phyloP scores from a whole-genome alignment of 2,888 invertebrate species.

The Synergus japonicus region DNA sequence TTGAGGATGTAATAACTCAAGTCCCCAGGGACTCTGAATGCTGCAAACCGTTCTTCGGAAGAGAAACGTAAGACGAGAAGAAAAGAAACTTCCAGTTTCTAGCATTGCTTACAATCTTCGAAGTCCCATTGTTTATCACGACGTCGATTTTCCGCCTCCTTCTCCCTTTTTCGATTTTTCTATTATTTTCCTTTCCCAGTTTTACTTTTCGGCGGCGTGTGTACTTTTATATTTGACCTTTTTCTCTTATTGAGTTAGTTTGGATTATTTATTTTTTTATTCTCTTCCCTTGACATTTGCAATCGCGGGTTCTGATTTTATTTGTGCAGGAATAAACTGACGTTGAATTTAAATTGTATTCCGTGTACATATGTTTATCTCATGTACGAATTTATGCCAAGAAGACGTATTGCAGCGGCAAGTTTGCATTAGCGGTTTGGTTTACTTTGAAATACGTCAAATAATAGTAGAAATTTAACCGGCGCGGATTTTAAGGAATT shows the following conservation, averaged over 20 bases:
- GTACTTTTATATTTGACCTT: neutral
- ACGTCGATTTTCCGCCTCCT: conserved; percentile 27
- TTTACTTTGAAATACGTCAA: too few species aligned
- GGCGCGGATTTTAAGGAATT: too few species aligned
- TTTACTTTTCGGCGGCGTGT: neutral
- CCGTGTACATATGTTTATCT: neutral
- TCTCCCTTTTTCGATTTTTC: neutral
- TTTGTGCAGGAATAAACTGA: neutral
- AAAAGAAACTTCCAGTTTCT: conserved; percentile 9
- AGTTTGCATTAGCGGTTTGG: neutral
- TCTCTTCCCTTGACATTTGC: neutral
- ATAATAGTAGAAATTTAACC: too few species aligned
- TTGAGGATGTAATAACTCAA: conserved; percentile 38
- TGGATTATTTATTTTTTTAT: neutral
- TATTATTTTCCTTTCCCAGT: neutral
- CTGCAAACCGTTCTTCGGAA: neutral
- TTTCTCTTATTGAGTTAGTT: neutral
- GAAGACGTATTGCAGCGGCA: neutral
- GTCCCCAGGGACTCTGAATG: conserved; percentile 18
- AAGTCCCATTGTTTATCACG: conserved; percentile 22
- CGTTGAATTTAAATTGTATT: neutral
- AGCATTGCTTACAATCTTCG: conserved; percentile 34
- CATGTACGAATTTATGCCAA: neutral
- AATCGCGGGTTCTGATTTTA: neutral
- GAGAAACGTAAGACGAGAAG: conserved; percentile 3